Conservation (phyloP, 1,140 invertebrate genomes). For the Neodiprion virginianus region DNA sequence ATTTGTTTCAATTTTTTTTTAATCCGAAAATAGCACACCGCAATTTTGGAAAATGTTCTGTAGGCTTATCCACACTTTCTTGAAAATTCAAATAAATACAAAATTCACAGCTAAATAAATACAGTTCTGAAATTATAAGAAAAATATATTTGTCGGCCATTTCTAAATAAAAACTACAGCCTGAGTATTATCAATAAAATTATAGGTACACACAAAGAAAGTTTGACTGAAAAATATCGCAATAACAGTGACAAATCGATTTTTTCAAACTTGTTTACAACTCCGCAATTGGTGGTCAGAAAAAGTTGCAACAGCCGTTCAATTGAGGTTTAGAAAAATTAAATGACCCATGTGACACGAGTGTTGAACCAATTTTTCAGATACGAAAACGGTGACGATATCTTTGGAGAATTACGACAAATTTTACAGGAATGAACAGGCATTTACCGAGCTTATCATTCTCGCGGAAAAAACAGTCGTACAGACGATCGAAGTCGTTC, state of each 20-base stretch:
- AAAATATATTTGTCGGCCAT: not conserved
- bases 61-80: not conserved
- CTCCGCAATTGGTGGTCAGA: too few relatives aligned
- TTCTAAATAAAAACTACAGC: too few relatives aligned
- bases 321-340: not conserved
- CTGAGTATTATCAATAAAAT: too few relatives aligned
- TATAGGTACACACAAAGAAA: too few relatives aligned
- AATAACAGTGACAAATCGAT: too few relatives aligned
- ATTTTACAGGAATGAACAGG: conserved; percentile 28
- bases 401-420: conserved; percentile 29
- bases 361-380: conserved; percentile 41
- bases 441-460: conserved; percentile 29
- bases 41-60: not conserved
- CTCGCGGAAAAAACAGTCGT: conserved; percentile 40
- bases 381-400: conserved; percentile 30
- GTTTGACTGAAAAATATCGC: too few relatives aligned
- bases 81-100: conserved; percentile 9
- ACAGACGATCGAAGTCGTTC: conserved; percentile 55
- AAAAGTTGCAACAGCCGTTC: too few relatives aligned
- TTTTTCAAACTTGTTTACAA: too few relatives aligned
- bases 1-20: conserved; percentile 4
- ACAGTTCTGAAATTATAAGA: conserved; percentile 6
- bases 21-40: conserved; percentile 1
- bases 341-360: not conserved
- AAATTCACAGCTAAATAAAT: not conserved